These are phyloP conservation scores for Megaceryle alcyon DNA, from an alignment of 2,797 vertebrate genomes.

Conservation along the genomic window DNA sequence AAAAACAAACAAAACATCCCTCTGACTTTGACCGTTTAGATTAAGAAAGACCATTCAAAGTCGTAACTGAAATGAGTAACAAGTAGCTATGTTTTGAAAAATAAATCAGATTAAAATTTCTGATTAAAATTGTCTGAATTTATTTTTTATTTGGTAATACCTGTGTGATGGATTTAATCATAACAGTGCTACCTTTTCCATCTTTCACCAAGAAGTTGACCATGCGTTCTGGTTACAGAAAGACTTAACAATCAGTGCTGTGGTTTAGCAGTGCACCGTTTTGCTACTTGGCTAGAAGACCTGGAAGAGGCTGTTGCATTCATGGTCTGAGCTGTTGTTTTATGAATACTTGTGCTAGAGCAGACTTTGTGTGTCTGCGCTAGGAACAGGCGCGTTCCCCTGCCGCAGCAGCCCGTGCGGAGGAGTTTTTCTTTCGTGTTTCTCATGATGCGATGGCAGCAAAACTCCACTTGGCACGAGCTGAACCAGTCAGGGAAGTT, in stretches of 20 bases:
- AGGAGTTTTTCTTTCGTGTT: not conserved
- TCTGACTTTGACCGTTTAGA: not conserved
- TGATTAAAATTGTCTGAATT: not conserved
- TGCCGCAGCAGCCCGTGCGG: accelerated
- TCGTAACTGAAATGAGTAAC: not conserved
- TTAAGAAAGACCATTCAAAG: not conserved
- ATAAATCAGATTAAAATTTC: not conserved
- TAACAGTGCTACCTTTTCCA: not conserved
- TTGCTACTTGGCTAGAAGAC: not conserved
- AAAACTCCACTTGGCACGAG: accelerated
- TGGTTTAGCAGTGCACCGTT: not conserved
- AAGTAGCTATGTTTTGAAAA: not conserved
- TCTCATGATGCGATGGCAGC: not conserved
- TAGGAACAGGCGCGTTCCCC: accelerated
- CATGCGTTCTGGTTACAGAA: not conserved
- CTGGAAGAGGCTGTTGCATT: not conserved
- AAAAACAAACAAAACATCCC: not conserved
- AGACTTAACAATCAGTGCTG: not conserved
- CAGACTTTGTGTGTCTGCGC: not conserved
- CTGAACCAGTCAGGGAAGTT: not conserved
- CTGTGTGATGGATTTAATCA: not conserved
- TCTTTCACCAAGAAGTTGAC: not conserved
- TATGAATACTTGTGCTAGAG: accelerated
- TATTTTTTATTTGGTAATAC: not conserved
- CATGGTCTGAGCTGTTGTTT: accelerated